A percentile compares a stretch with the other conserved stretches of the same genome.
phyloP scores from a whole-genome alignment of 1,140 invertebrate species.

The Drosophila lacertosa region DNA sequence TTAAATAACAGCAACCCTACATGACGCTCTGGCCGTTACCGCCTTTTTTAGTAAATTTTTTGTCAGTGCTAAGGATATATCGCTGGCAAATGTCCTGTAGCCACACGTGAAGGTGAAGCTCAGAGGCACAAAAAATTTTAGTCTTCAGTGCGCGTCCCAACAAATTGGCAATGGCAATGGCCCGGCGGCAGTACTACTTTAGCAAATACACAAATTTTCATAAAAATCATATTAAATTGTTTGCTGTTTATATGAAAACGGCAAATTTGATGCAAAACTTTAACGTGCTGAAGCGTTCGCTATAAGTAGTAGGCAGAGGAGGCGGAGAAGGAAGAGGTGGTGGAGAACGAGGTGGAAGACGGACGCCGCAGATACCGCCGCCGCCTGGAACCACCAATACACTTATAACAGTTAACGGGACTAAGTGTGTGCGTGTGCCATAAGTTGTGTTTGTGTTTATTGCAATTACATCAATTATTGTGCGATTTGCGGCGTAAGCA shows the following conservation, averaged over 20 bases:
- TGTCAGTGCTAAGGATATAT: constrained; percentile 20
- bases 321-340: constrained; percentile 34
- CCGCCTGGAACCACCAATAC: constrained; percentile 47
- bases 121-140: constrained; percentile 65
- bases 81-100: constrained; percentile 46
- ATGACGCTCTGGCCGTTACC: background rate
- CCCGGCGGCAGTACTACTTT: constrained; percentile 71
- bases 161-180: constrained; percentile 81
- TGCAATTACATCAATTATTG: constrained; percentile 43
- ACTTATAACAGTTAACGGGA: constrained; percentile 29
- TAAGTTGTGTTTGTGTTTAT: constrained; percentile 46
- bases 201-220: constrained; percentile 82
- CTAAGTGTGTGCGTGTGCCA: constrained; percentile 52
- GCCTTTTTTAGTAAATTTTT: constrained; percentile 39
- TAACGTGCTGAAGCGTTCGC: constrained; percentile 79
- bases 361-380: constrained; percentile 24
- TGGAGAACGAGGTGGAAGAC: background rate
- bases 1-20: constrained; percentile 17
- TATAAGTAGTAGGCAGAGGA: constrained; percentile 52
- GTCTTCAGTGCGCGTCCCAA: constrained; percentile 72
- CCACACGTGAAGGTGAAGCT: constrained; percentile 51
- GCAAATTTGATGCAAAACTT: constrained; percentile 83
- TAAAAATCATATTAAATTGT: constrained; percentile 82
- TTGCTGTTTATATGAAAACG: constrained; percentile 84
- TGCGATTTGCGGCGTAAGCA: constrained; percentile 21